phyloP scores from a whole-genome alignment of 2,113 vertebrate species.

The Nansenia antarctica region DNA sequence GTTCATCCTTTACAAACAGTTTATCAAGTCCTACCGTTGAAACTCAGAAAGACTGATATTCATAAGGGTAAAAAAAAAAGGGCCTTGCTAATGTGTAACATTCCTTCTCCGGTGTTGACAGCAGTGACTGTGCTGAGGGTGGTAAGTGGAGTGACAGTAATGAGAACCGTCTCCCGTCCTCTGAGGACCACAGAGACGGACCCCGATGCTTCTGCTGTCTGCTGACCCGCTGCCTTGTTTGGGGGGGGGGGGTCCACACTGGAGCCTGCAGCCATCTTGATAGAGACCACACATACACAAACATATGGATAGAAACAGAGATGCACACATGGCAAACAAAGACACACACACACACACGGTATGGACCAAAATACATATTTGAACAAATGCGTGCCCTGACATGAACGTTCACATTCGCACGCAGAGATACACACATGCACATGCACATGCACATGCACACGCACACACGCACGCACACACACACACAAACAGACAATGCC shows the following conservation, averaged over 20 bases:
- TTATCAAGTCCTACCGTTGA: neutral
- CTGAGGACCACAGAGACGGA: constrained; percentile 48
- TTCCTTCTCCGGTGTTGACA: constrained; percentile 58
- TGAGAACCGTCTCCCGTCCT: constrained; percentile 67
- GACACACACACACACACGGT: constrained; percentile 18
- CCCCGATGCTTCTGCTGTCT: constrained; percentile 39
- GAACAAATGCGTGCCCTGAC: constrained; percentile 36
- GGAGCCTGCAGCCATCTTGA: constrained; percentile 49
- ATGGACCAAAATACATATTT: constrained; percentile 46
- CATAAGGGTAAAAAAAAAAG: constrained; percentile 24
- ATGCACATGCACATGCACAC: constrained; percentile 31
- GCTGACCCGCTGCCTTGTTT: constrained; percentile 43
- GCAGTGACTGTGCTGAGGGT: constrained; percentile 57
- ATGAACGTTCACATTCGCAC: constrained; percentile 34
- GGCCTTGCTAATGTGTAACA: constrained; percentile 30
- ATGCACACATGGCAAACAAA: constrained; percentile 27
- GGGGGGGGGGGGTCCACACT: constrained; percentile 47
- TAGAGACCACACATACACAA: constrained; percentile 52
- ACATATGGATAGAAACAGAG: constrained; percentile 22
- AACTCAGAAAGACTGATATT: neutral
- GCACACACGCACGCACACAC: constrained; percentile 25
- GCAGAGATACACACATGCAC: constrained; percentile 9
- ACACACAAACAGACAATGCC: constrained; percentile 10
- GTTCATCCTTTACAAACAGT: too few relatives aligned
- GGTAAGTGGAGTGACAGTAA: constrained; percentile 71